Percentiles rank a stretch among this genome's conserved stretches.
Evolutionary conservation across 2,113 vertebrate genomes (phyloP).

Genomic region (Cynocephalus volans): DNA sequence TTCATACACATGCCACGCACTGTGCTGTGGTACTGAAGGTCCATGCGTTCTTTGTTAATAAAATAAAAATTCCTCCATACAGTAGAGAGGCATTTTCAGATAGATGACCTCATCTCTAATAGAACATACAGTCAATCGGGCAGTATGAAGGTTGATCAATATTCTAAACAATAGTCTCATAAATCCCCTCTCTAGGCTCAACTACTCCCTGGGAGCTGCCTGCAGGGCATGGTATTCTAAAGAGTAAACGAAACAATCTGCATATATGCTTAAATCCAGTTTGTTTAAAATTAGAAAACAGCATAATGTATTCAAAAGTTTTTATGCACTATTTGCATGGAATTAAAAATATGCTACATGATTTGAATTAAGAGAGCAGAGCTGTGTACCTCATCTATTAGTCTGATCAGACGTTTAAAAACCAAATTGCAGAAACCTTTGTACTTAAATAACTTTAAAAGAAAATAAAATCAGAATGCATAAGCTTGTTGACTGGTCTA

Average conservation of each 20-base stretch:
- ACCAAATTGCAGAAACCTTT: neutral
- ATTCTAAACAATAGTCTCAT: neutral
- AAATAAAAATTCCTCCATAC: neutral
- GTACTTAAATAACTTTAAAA: neutral
- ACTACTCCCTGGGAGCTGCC: neutral
- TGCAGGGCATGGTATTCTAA: constrained; percentile 17
- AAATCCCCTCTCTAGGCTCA: neutral
- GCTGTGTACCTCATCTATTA: neutral
- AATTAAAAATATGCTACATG: constrained; percentile 54
- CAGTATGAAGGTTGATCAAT: neutral
- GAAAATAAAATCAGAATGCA: neutral
- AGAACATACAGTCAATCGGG: neutral
- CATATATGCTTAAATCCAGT: constrained; percentile 69
- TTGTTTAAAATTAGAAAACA: constrained; percentile 78
- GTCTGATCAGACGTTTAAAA: constrained; percentile 25
- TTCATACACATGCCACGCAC: neutral
- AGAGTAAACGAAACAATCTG: constrained; percentile 68
- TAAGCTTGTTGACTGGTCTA: neutral
- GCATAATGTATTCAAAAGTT: constrained; percentile 70
- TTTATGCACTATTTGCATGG: constrained; percentile 61
- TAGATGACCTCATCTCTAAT: neutral
- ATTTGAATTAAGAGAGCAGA: constrained; percentile 51
- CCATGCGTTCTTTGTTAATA: neutral
- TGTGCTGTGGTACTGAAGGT: neutral
- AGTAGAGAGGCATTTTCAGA: neutral